Conservation (phyloP, 1,140 invertebrate genomes). For the Aricia agestis region DNA sequence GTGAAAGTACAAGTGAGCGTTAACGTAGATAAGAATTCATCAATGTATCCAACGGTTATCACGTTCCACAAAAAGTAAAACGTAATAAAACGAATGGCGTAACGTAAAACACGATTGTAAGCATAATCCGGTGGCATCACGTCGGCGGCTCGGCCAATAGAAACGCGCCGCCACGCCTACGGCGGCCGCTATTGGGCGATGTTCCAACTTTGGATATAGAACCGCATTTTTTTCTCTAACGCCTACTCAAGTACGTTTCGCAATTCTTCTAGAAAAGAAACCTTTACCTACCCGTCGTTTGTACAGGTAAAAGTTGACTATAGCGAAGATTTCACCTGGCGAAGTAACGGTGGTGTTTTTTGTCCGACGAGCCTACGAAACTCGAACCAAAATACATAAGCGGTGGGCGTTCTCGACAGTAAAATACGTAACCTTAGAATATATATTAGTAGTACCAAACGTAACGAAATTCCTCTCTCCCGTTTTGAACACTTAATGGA, state of each 20-base stretch:
- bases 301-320: slow-evolving; percentile 32
- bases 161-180: slow-evolving; percentile 58
- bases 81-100: slow-evolving; percentile 34
- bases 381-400: not conserved
- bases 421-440: too few species aligned
- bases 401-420: not conserved
- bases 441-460: too few species aligned
- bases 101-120: slow-evolving; percentile 38
- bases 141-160: slow-evolving; percentile 46
- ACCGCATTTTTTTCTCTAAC: slow-evolving; percentile 70
- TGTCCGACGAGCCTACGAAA: not conserved
- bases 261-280: slow-evolving; percentile 24
- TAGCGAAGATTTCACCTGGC: not conserved
- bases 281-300: slow-evolving; percentile 36
- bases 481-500: too few species aligned
- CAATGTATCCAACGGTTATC: slow-evolving; percentile 12
- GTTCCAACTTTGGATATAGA: slow-evolving; percentile 69
- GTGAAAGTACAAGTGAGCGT: not conserved
- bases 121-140: slow-evolving; percentile 55
- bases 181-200: slow-evolving; percentile 58
- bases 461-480: too few species aligned
- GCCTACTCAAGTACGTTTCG: slow-evolving; percentile 58
- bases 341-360: not conserved
- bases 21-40: slow-evolving; percentile 15
- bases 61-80: slow-evolving; percentile 20